Percentiles rank a stretch among this genome's conserved stretches.
Conservation (phyloP, 2,797 vertebrate genomes). For the Alfaro cultratus region DNA sequence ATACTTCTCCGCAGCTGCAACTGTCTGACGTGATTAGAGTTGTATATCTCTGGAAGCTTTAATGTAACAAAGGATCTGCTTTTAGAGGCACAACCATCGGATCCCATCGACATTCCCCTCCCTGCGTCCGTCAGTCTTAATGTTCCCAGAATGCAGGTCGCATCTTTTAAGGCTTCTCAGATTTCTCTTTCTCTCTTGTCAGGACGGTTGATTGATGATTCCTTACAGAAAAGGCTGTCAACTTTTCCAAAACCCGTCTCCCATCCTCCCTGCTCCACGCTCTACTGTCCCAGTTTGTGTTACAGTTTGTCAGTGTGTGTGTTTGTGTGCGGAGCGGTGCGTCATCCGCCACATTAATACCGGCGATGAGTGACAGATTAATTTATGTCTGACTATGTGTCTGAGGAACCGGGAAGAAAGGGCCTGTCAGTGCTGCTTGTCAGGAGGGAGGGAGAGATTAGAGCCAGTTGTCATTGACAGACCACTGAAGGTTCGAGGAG, state of each 20-base stretch:
- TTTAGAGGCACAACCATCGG: constrained; percentile 50
- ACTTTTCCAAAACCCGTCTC: constrained; percentile 47
- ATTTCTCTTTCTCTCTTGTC: constrained; percentile 51
- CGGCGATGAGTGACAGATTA: constrained; percentile 95
- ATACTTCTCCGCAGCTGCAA: constrained; percentile 44
- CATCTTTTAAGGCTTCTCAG: constrained; percentile 43
- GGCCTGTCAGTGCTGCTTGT: constrained; percentile 94
- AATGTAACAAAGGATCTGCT: constrained; percentile 60
- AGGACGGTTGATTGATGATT: constrained; percentile 64
- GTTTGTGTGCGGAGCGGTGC: constrained; percentile 55
- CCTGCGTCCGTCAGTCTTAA: constrained; percentile 43
- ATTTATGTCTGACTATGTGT: constrained; percentile 96
- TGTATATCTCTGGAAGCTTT: constrained; percentile 68
- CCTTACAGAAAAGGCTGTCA: constrained; percentile 57
- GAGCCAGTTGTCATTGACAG: constrained; percentile 92
- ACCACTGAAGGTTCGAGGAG: constrained; percentile 88
- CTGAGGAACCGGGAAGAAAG: constrained; percentile 94
- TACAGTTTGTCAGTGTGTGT: constrained; percentile 68
- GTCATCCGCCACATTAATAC: constrained; percentile 74
- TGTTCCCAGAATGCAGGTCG: constrained; percentile 45
- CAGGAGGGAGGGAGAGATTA: constrained; percentile 90
- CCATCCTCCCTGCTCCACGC: constrained; percentile 53
- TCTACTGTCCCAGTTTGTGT: constrained; percentile 79
- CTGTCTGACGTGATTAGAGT: constrained; percentile 57
- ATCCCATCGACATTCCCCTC: constrained; percentile 54